Base-by-base conservation (phyloP, 1,140 invertebrate genomes). In the Calephelis virginiensis region DNA sequence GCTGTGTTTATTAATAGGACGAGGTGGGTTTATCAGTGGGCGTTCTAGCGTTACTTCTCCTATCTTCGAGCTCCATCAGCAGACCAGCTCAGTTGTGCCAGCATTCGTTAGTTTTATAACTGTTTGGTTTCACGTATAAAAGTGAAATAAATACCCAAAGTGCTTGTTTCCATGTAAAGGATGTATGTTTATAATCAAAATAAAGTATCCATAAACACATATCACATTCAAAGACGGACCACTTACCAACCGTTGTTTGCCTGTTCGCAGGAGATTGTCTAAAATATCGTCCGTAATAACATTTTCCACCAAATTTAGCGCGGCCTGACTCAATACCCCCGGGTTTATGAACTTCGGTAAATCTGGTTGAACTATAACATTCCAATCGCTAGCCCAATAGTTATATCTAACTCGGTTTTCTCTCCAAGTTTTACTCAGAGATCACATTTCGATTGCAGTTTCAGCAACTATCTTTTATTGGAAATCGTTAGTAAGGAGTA, bases 391-490 rank as follows among this genome's bases (percentile, higher is more conserved):
- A 56, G 37, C 17, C 50, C 50, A 13, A 56, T 9, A 43, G 40
- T 43, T 43, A 56, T 56, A 37, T 56, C 50, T 56, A 56, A 56
- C 14, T 56, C 50, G 50, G 50, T 56, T 56, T 28, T 28, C 50
- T 14, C 10, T 56, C 28, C 50, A 56, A 56, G 8, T 56, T 56
- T 56, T 56, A 56, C 50, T 28, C 37, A 11, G 28, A 56, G 50
- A 56, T 56, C 17, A 56, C 14, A 37, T 56, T 37, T 56, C 50
- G 50, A 56, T 56, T 56, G 50, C 50, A 56, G 50, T 37, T 56
- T 56, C 53, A 56, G 53, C 53, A 56, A 38, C 53, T 56, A 56
- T 56, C 53, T 56, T 56, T 56, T 56, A 56, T 56, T 56, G 17
- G 53, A 56, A 38, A 56, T 56, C 53, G 53, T 56, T 56, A 28